phyloP scores from a whole-genome alignment of 64 coral and sea anemone species.

The Exaiptasia diaphana region DNA sequence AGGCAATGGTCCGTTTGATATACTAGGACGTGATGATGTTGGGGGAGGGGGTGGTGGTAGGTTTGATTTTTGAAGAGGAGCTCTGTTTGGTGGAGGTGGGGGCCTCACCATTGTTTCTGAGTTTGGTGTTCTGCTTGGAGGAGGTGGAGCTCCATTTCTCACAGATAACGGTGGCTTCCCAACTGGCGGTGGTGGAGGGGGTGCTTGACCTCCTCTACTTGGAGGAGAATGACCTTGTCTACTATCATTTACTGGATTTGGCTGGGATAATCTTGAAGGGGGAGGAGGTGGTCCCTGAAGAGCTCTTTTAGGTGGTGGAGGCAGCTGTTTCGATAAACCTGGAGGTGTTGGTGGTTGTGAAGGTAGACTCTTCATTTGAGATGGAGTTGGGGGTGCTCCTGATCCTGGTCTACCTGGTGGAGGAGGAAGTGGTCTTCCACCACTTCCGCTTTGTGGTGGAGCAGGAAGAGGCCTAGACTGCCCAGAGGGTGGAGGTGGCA shows the following conservation, averaged over 20 bases:
- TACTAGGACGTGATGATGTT: neutral
- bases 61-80: neutral
- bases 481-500: constrained; percentile 17
- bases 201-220: constrained; percentile 28
- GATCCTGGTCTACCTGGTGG: neutral
- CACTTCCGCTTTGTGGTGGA: constrained; percentile 2
- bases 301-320: constrained; percentile 24
- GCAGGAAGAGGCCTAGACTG: neutral
- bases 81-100: constrained; percentile 62
- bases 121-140: constrained; percentile 7
- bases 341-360: neutral
- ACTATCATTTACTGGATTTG: no score
- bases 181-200: constrained; percentile 32
- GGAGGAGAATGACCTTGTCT: neutral
- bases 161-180: constrained; percentile 16
- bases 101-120: constrained; percentile 20
- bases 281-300: constrained; percentile 20
- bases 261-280: neutral
- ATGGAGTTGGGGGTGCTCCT: neutral
- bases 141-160: constrained; percentile 55
- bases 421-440: constrained; percentile 26
- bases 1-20: neutral
- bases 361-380: neutral
- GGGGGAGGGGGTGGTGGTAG: constrained; percentile 4
- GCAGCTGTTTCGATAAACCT: neutral